Conservation (phyloP, 2,113 vertebrate species). For the Atrichornis clamosus region DNA sequence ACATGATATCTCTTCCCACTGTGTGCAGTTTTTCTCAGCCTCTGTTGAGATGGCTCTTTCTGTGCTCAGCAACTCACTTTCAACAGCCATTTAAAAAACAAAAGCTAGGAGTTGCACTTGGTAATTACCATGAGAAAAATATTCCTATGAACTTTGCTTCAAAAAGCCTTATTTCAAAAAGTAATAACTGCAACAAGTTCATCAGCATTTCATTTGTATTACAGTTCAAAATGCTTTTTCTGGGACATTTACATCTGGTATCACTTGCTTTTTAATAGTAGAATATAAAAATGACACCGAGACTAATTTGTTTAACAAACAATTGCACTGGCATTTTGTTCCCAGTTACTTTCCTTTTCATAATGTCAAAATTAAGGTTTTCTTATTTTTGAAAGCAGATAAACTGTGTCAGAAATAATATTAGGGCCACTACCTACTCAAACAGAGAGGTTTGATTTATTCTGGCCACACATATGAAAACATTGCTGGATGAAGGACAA, state of each 20-base stretch:
- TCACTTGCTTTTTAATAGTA: background rate
- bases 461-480: background rate
- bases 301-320: background rate
- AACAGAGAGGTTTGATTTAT: background rate
- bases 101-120: background rate
- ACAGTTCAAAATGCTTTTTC: background rate
- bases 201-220: background rate
- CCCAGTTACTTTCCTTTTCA: background rate
- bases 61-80: background rate
- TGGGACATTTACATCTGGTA: background rate
- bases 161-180: background rate
- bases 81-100: background rate
- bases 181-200: background rate
- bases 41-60: background rate
- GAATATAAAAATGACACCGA: background rate
- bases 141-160: background rate
- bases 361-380: background rate
- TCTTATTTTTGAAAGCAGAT: background rate
- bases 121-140: background rate
- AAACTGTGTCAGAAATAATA: background rate
- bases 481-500: background rate
- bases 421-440: background rate
- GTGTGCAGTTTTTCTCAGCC: background rate
- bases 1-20: background rate
- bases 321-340: background rate